Base-by-base conservation (phyloP, 2,113 vertebrate genomes). In the Arenaria interpres region DNA sequence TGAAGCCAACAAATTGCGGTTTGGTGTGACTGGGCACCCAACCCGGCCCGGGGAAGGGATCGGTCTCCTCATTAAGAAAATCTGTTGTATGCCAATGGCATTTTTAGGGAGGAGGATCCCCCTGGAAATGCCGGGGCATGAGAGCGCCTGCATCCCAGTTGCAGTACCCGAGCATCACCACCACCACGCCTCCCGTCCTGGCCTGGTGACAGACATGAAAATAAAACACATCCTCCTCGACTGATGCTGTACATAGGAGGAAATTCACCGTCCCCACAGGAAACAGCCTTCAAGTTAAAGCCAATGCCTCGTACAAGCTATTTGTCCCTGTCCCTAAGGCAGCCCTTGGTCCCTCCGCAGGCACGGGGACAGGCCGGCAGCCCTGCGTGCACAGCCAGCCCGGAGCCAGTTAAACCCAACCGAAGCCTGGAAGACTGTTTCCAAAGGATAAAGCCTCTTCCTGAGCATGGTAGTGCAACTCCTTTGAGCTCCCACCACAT, bases 41-140 rank as follows among this genome's bases (percentile, higher is more conserved):
- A 22, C 63, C 27, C 8, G 9, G 39, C 30, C 30, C 7, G 4
- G 17, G 20, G 53, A 94, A 76, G 22, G 46, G 66, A 82, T 43
- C 30, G 7, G 22, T 23, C 74, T 69, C 27, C 54, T 77, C 0
- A 0, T 33, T 41, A 80, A 64, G 74, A 69, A 88, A 86, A 80
- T 19, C n/a, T 0, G 4, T 14, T 71, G 50, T 84, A 46, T 0
- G 0, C 41, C 72, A 84, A 27, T 24, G 66, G 83, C 15, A 27
- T 66, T 77, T 78, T 71, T 30, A 54, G 0, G 4, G 72, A 92
- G 60, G 7, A 94, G 32, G 11, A 76, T 32, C 60, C 3, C 30
- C n/a, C 43, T 30, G 41, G 72, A 77, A 86, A 71, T 13, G 54
- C 33, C 90, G 66, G 14, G 39, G 51, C 54, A 63, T 0, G 1